These are phyloP conservation scores for Polymixis flavicincta DNA, from an alignment of 2,888 invertebrate genomes.

Conservation along the genomic window DNA sequence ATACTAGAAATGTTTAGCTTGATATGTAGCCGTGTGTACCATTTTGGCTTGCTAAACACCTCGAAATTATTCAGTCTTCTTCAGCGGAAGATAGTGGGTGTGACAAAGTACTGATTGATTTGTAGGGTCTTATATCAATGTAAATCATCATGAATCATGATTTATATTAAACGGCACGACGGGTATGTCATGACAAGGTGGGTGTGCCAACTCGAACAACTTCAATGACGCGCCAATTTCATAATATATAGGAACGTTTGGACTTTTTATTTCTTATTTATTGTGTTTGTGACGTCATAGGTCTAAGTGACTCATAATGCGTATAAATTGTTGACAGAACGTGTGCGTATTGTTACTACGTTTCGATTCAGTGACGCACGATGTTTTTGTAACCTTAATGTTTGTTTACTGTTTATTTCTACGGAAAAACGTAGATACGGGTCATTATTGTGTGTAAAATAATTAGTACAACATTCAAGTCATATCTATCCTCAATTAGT, in stretches of 20 bases:
- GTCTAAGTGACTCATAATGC: neutral
- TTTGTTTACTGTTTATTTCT: neutral
- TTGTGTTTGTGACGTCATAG: neutral
- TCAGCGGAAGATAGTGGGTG: conserved; percentile 12
- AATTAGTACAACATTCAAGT: neutral
- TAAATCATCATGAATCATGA: conserved; percentile 24
- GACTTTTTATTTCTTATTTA: neutral
- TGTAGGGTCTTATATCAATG: conserved; percentile 14
- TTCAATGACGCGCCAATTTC: conserved; percentile 4
- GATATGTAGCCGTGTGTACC: too few species aligned
- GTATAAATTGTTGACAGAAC: conserved; percentile 11
- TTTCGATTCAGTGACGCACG: conserved; percentile 27
- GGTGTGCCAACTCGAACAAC: conserved; percentile 45
- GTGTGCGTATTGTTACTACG: conserved; percentile 1
- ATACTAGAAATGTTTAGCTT: too few species aligned
- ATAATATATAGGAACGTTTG: neutral
- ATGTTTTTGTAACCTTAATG: neutral
- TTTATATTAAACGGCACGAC: conserved; percentile 15
- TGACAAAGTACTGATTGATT: conserved; percentile 45
- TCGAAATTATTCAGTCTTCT: conserved; percentile 16
- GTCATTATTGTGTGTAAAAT: conserved; percentile 1
- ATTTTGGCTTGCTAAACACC: conserved; percentile 13
- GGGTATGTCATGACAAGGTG: conserved; percentile 12
- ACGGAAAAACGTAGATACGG: neutral
- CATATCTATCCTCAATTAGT: conserved; percentile 21